phyloP scores from a whole-genome alignment of 92 coral and sea anemone species.

The Palythoa heliodiscus region DNA sequence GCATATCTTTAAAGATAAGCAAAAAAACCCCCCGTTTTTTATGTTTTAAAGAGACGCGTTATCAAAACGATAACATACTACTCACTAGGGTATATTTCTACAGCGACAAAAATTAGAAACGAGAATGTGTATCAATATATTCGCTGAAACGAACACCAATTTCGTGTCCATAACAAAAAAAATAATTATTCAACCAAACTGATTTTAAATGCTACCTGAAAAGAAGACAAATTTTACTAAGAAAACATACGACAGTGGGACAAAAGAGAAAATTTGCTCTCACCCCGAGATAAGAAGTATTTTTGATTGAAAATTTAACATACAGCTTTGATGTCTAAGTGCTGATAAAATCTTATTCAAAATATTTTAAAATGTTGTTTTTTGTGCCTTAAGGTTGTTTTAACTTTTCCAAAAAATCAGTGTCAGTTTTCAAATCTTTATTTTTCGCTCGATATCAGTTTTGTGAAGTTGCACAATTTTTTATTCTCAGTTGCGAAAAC shows the following conservation, averaged over 20 bases:
- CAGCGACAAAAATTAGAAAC: conserved; percentile 25
- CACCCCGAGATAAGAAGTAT: background rate
- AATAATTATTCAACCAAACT: conserved; percentile 5
- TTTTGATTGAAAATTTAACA: background rate
- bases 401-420: background rate
- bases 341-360: background rate
- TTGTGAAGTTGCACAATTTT: background rate
- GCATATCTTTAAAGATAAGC: background rate
- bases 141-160: background rate
- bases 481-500: background rate
- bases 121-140: conserved; percentile 13
- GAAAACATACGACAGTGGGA: background rate
- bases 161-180: conserved; percentile 5
- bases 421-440: background rate
- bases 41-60: background rate
- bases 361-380: background rate
- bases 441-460: background rate
- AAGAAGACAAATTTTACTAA: background rate
- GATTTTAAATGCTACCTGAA: background rate
- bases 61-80: background rate
- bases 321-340: background rate
- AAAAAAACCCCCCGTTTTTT: background rate
- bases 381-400: background rate
- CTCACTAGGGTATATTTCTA: conserved; percentile 5
- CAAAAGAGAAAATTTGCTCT: background rate